phyloP scores from a whole-genome alignment of 53 echinoderm and acorn worm genomes.

The Arbacia lixula region DNA sequence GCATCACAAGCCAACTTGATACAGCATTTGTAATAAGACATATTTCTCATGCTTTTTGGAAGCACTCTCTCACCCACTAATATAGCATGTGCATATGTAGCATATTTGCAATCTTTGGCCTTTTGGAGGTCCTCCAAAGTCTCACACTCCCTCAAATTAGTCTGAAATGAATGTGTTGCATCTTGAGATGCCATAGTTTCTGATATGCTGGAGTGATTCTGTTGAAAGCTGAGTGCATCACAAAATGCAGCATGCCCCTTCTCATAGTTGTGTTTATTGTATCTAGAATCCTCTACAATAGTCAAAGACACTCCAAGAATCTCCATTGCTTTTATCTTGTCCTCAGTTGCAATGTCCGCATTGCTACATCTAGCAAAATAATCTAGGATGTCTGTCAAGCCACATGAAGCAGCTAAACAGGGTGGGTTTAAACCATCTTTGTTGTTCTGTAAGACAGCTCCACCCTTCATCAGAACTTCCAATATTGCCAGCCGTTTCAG shows the following conservation, averaged over 20 bases:
- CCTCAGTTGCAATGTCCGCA: not conserved
- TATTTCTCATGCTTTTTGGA: not conserved
- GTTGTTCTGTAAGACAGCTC: conserved; percentile 10
- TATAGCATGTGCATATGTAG: not conserved
- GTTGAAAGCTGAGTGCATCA: not conserved
- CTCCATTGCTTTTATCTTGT: conserved; percentile 10
- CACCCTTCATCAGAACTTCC: not conserved
- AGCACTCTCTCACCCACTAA: conserved; percentile 1
- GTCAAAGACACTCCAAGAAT: conserved; percentile 4
- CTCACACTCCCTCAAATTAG: not conserved
- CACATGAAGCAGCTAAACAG: conserved; percentile 4
- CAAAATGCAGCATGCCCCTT: not conserved
- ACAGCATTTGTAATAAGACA: not conserved
- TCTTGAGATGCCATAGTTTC: not conserved
- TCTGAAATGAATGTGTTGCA: not conserved
- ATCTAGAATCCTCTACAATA: not conserved
- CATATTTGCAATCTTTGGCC: not conserved
- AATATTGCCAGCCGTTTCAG: not conserved
- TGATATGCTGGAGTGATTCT: too few species aligned
- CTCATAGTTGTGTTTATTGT: too few species aligned
- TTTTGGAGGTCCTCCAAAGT: not conserved
- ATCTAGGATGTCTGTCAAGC: not conserved
- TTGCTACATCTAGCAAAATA: not conserved
- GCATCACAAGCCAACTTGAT: not conserved
- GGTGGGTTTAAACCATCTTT: not conserved